Base-by-base conservation (phyloP, 2,797 vertebrate species). In the Eutrigla gurnardus region DNA sequence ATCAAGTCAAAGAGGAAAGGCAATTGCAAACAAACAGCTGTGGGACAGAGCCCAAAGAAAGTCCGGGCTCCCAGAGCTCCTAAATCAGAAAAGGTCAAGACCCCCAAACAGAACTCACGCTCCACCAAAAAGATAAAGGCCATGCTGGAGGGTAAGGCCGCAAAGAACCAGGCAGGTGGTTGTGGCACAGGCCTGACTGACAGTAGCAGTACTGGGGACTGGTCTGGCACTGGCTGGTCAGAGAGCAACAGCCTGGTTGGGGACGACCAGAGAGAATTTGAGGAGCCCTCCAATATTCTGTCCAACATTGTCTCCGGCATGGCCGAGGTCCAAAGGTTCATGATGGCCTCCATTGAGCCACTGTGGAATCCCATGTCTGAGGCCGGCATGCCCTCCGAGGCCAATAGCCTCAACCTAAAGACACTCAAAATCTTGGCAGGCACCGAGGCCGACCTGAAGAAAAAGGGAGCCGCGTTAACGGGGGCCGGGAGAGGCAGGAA, bases 281-380 rank as follows among this genome's bases (percentile, higher is more conserved):
- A 99, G 91, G 98, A 99, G 72, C 98, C 98, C 73, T 99, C 97
- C 86, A 99, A 99, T 92, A 99, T 99, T 93, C 94, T 99, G 88
- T 99, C 98, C 79, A 99, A 99, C 94, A 99, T 99, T 73, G 98
- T 98, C 6, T 99, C 98, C 33, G 98, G 98, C 59, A 99, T 99
- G 98, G 98, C 98, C 1, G 98, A 99, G 55, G 98, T 99, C 73
- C 98, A 99, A 92, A 95, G 98, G 90, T 98, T 99, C 78, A 99
- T 99, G 98, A 99, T 99, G 98, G 97, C 97, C 82, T 99, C 98
- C 78, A 98, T 99, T 36, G 98, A 99, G 91, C 98, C 98, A 54
- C 91, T 99, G 82, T 99, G 97, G 97, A 96, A 96, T 68, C 97
- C 97, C 0, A 95, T 97, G 81, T 93, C 96, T 54, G 96, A 97